Base-by-base conservation (phyloP, 1,140 invertebrate species). In the Branchinecta lindahli region DNA sequence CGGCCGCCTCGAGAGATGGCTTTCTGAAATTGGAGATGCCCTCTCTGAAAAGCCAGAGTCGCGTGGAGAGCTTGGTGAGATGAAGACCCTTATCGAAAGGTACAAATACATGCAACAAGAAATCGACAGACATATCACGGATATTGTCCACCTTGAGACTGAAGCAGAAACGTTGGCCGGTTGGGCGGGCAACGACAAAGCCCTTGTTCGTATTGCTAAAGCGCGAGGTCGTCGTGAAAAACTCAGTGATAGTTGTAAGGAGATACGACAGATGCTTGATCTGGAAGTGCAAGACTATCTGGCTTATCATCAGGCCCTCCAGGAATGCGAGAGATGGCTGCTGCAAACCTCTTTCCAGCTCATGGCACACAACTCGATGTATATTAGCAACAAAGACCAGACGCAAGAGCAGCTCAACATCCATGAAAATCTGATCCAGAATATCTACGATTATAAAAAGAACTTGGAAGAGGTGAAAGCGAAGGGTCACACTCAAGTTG, bases 291-390 rank as follows among this genome's bases (percentile, higher is more conserved):
- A 88, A 70, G 88, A 92, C 66, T 91, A 93, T 75, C 90, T 88
- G 75, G 83, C 85, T 21, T 98, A 96, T 76, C 90, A 95, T 72
- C 86, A 88, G 75, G 87, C 86, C 10, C 80, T 96, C 9, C 94
- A 96, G 81, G 93, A 96, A 72, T 91, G 88, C 0, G 94, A 97
- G 80, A 96, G 95, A 77, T 97, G 94, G 94, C 77, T 97, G 33
- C 79, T 96, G 21, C 92, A 95, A 80, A 90, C 92, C 68, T 96
- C 92, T 3, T 95, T 96, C 84, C 90, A 93, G 76, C 81, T 98
- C 0, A 96, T 96, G 92, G 90, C 92, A 0, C 92, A 96, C 75
- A 96, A 96, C 78, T 94, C 92, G 0, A 80, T 96, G 8, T 94
- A 94, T 76, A 94, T 96, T 70, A 88, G 88, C 3, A 93, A 92